phyloP scores from a whole-genome alignment of 2,113 vertebrate genomes.

The Anoplopoma fimbria region DNA sequence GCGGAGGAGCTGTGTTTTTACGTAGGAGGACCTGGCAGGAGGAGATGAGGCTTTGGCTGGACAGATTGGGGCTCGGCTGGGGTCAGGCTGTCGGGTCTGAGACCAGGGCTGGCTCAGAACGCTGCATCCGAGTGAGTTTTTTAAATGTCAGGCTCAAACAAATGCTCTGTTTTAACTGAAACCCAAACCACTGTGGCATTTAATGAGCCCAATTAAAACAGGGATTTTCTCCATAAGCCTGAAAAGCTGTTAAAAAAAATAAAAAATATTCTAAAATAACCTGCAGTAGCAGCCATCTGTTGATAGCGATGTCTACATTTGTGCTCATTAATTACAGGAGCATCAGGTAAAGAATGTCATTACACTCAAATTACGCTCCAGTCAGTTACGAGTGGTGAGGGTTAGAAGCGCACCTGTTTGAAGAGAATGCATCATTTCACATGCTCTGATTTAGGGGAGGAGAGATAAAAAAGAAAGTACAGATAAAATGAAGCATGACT shows the following conservation, averaged over 20 bases:
- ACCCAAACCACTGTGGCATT: conserved; percentile 16
- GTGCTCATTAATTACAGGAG: conserved; percentile 63
- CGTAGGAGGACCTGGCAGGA: conserved; percentile 59
- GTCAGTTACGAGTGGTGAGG: conserved; percentile 43
- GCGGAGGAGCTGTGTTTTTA: conserved; percentile 46
- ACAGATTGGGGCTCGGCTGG: conserved; percentile 34
- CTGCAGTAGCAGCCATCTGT: conserved; percentile 51
- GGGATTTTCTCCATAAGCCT: neutral
- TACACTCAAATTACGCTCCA: conserved; percentile 63
- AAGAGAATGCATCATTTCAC: conserved; percentile 51
- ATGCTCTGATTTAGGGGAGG: conserved; percentile 35
- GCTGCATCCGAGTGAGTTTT: conserved; percentile 1
- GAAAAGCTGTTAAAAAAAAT: conserved; percentile 30
- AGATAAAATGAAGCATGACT: conserved; percentile 55
- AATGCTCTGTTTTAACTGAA: conserved; percentile 6
- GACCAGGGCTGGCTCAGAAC: conserved; percentile 5
- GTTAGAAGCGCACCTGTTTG: conserved; percentile 38
- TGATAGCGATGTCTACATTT: conserved; percentile 24
- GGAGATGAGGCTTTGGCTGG: conserved; percentile 15
- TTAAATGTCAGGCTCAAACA: conserved; percentile 37
- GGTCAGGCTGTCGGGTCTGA: conserved; percentile 33
- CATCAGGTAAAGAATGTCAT: conserved; percentile 59
- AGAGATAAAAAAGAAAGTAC: neutral
- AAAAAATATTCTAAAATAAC: conserved; percentile 35
- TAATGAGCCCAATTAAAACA: conserved; percentile 46